These are phyloP conservation scores for Penaeus indicus DNA, from an alignment of 1,140 invertebrate species.

Conservation along the genomic window DNA sequence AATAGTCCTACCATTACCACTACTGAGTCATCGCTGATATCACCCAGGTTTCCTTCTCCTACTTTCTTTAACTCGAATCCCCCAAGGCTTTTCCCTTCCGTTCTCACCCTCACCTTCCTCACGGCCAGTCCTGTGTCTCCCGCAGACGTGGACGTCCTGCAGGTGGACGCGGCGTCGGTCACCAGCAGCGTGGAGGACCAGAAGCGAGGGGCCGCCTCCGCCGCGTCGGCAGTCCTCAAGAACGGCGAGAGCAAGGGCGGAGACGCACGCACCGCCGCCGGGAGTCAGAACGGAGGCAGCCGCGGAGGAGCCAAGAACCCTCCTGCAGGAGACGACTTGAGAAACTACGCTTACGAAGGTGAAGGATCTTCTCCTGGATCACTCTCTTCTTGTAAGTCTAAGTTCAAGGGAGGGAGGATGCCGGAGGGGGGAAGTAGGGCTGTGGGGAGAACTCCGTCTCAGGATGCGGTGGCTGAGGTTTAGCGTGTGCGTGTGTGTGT, in stretches of 20 bases:
- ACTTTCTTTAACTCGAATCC: no score
- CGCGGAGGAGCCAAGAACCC: background rate
- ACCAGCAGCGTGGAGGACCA: constrained; percentile 33
- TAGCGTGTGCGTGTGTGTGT: no score
- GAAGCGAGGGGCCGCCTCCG: background rate
- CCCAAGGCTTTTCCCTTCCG: no score
- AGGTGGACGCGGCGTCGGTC: constrained; percentile 29
- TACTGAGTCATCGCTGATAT: no score
- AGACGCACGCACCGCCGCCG: background rate
- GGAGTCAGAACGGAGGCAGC: background rate
- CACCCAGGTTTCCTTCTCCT: no score
- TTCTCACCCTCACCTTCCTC: background rate
- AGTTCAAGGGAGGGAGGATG: no score
- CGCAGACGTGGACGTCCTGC: constrained; percentile 35
- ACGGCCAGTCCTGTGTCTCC: background rate
- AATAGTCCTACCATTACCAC: no score
- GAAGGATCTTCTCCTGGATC: constrained; percentile 33
- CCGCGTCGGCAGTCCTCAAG: constrained; percentile 8
- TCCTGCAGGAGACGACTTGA: constrained; percentile 16
- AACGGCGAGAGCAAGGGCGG: constrained; percentile 11
- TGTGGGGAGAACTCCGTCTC: no score
- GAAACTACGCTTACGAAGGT: constrained; percentile 38
- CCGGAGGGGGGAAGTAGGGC: no score
- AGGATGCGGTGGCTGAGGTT: no score
- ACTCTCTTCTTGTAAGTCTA: constrained; percentile 34